A percentile compares a stretch with the other conserved stretches of the same genome.
These are phyloP conservation scores for Intellagama lesueurii DNA, from an alignment of 2,797 vertebrate species.

Conservation along the genomic window DNA sequence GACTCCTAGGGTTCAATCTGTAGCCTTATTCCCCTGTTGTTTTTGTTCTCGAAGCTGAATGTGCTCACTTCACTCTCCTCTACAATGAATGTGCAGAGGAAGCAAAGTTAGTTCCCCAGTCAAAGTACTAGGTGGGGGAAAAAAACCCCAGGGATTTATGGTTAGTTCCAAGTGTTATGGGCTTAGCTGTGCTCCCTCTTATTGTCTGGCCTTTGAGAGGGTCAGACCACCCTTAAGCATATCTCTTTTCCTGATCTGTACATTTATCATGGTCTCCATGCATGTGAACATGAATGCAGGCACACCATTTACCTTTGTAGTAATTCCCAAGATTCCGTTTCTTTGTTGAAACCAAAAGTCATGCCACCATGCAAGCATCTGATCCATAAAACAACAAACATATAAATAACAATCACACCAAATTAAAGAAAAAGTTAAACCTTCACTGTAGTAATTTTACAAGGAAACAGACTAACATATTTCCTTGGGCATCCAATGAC, in stretches of 20 bases:
- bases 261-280: slow-evolving; percentile 14
- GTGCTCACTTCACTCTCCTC: background rate
- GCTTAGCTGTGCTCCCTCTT: background rate
- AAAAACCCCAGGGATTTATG: background rate
- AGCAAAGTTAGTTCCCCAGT: background rate
- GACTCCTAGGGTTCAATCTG: no score
- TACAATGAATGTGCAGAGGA: background rate
- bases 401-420: background rate
- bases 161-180: background rate
- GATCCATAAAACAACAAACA: slow-evolving; percentile 4
- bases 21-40: no score
- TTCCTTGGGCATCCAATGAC: slow-evolving; percentile 55
- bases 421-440: slow-evolving; percentile 4
- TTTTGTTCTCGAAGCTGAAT: background rate
- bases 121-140: background rate
- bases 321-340: slow-evolving; percentile 14
- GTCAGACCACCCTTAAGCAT: background rate
- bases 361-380: background rate
- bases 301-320: slow-evolving; percentile 22
- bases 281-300: background rate
- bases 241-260: background rate
- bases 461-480: slow-evolving; percentile 55
- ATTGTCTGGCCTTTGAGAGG: background rate
- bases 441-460: slow-evolving; percentile 26
- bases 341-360: background rate